A percentile compares a stretch with the other conserved stretches of the same genome.
phyloP scores from a whole-genome alignment of 1,140 invertebrate species.

The Tetramorium alpestre region DNA sequence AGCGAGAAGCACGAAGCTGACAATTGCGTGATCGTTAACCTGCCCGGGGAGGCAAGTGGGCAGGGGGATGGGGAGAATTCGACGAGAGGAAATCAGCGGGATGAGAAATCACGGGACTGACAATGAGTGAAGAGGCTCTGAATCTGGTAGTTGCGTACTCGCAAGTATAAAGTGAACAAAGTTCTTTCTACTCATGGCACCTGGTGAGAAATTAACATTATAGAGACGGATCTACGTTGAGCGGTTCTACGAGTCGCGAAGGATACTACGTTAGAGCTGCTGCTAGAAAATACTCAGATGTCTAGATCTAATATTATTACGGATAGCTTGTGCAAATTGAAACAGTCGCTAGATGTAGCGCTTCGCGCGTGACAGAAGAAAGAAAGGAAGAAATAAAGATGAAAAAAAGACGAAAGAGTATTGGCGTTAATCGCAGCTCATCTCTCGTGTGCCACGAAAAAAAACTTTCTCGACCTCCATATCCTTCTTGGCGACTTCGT shows the following conservation, averaged over 20 bases:
- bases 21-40: constrained; percentile 71
- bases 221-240: constrained; percentile 60
- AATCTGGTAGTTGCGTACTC: constrained; percentile 50
- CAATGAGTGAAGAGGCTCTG: background rate
- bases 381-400: constrained; percentile 84
- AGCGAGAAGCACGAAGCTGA: constrained; percentile 74
- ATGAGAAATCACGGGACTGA: background rate
- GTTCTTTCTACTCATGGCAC: constrained; percentile 40
- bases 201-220: constrained; percentile 10
- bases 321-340: constrained; percentile 45
- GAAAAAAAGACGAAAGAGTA: constrained; percentile 13
- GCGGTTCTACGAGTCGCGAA: constrained; percentile 68
- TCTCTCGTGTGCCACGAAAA: constrained; percentile 64
- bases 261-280: constrained; percentile 65
- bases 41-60: constrained; percentile 31
- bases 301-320: constrained; percentile 60
- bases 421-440: constrained; percentile 77
- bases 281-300: constrained; percentile 66
- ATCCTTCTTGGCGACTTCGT: constrained; percentile 96
- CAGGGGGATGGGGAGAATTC: background rate
- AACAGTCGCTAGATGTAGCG: constrained; percentile 36
- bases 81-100: background rate
- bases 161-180: constrained; percentile 46
- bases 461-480: constrained; percentile 89
- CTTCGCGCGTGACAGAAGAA: constrained; percentile 25